Evolutionary conservation across 1,140 invertebrate genomes (phyloP).

Genomic region (Cryptotermes secundus): DNA sequence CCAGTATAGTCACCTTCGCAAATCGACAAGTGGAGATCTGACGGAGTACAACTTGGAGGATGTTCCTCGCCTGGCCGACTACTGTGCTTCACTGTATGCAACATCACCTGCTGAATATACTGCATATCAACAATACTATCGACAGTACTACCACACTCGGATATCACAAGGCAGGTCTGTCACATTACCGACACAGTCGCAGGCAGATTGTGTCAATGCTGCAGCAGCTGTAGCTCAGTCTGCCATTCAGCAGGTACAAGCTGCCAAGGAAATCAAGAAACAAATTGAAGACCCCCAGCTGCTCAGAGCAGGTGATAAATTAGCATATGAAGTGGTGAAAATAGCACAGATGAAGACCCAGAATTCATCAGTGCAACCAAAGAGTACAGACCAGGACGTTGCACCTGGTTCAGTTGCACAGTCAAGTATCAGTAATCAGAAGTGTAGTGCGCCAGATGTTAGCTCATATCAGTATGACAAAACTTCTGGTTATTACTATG

Average conservation of each 20-base stretch:
- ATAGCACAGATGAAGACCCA: constrained; percentile 18
- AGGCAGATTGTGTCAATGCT: constrained; percentile 54
- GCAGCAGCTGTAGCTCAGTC: constrained; percentile 58
- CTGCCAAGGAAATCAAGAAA: constrained; percentile 37
- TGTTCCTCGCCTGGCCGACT: constrained; percentile 73
- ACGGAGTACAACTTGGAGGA: constrained; percentile 62
- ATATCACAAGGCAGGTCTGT: constrained; percentile 59
- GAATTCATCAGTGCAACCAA: not conserved
- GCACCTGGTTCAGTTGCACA: not conserved
- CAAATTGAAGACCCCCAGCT: not conserved
- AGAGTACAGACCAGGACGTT: too few species aligned
- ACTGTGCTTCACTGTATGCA: constrained; percentile 75
- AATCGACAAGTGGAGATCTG: not conserved
- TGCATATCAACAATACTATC: constrained; percentile 77
- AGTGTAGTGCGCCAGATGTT: constrained; percentile 85
- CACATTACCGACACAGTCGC: constrained; percentile 35
- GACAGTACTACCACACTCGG: constrained; percentile 76
- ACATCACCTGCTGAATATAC: constrained; percentile 71
- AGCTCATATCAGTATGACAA: constrained; percentile 93
- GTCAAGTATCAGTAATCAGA: constrained; percentile 39
- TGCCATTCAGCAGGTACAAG: constrained; percentile 55
- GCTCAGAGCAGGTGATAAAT: not conserved
- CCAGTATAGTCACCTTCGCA: not conserved
- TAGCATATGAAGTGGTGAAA: constrained; percentile 10
- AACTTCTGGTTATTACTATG: constrained; percentile 95